These are phyloP conservation scores for Streptopelia turtur DNA, from an alignment of 2,797 vertebrate genomes.

Conservation along the genomic window DNA sequence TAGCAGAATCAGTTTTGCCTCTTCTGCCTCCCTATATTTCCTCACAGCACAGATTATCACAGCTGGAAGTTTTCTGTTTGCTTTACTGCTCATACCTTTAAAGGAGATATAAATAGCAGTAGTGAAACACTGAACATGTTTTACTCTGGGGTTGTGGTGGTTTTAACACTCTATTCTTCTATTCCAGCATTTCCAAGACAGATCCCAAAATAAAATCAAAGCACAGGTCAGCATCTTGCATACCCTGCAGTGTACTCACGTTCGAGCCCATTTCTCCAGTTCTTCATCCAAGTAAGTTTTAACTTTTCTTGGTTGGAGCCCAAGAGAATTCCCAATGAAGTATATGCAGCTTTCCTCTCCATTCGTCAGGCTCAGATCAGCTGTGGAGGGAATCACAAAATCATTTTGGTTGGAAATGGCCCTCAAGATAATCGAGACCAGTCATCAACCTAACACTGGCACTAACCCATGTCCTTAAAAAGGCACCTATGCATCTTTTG, in stretches of 20 bases:
- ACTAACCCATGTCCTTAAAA: no score
- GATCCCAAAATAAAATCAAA: neutral
- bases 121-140: neutral
- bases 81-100: neutral
- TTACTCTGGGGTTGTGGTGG: neutral
- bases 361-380: conserved; percentile 82
- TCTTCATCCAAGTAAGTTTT: conserved; percentile 89
- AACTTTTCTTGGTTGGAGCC: conserved; percentile 88
- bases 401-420: no score
- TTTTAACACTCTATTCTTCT: neutral
- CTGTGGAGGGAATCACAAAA: conserved; percentile 69
- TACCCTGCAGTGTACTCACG: conserved; percentile 73
- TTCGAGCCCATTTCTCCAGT: conserved; percentile 92
- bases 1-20: neutral
- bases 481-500: no score
- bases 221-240: neutral
- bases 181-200: neutral
- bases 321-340: conserved; percentile 90
- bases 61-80: neutral
- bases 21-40: neutral
- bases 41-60: neutral
- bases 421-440: no score
- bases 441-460: no score
- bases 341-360: conserved; percentile 87
- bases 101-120: neutral